Evolutionary conservation across 1,140 invertebrate genomes (phyloP).

Genomic region (Drosophila asahinai): DNA sequence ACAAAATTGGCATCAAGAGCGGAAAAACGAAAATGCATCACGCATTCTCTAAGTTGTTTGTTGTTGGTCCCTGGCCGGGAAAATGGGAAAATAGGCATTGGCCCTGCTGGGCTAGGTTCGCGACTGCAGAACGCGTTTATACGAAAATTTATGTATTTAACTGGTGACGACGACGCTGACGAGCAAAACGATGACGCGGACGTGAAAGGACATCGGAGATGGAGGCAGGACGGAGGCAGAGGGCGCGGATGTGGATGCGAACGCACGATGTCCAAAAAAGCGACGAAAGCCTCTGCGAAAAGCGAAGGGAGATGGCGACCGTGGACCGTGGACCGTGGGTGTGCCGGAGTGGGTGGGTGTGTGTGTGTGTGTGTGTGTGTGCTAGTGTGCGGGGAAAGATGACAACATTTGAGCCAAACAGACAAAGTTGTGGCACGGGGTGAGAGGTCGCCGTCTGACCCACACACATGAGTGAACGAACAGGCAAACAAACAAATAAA

Average conservation of each 20-base stretch:
- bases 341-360: background rate
- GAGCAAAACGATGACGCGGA: conserved; percentile 77
- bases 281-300: conserved; percentile 73
- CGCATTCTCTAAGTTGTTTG: conserved; percentile 53
- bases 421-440: conserved; percentile 56
- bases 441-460: conserved; percentile 40
- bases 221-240: conserved; percentile 6
- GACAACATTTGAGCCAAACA: conserved; percentile 77
- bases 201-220: conserved; percentile 40
- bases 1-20: conserved; percentile 38
- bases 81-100: conserved; percentile 44
- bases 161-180: conserved; percentile 80
- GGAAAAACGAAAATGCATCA: conserved; percentile 42
- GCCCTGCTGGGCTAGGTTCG: conserved; percentile 28
- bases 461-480: conserved; percentile 76
- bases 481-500: conserved; percentile 80
- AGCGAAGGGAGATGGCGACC: conserved; percentile 39
- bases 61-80: conserved; percentile 17
- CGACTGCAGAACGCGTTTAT: conserved; percentile 79
- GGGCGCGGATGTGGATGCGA: conserved; percentile 14
- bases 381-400: conserved; percentile 47
- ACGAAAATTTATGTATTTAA: conserved; percentile 84
- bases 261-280: conserved; percentile 66
- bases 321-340: conserved; percentile 3
- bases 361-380: background rate